phyloP scores from a whole-genome alignment of 2,888 invertebrate species.

The Drosophila dives region DNA sequence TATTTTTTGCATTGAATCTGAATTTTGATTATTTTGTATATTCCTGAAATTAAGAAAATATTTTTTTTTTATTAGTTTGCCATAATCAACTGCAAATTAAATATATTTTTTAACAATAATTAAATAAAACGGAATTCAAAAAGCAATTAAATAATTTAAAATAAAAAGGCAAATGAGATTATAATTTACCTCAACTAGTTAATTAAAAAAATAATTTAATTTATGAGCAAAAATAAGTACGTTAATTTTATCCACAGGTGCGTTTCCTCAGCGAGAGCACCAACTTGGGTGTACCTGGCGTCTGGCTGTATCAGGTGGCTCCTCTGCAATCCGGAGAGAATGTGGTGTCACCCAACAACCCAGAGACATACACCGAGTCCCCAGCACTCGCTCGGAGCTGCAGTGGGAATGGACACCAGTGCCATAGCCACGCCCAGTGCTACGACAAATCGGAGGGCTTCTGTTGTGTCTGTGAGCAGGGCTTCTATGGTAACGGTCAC shows the following conservation, averaged over 20 bases:
- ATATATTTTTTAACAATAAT: background rate
- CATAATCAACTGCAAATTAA: background rate
- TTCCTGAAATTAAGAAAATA: background rate
- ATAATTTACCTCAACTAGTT: background rate
- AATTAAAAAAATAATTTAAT: background rate
- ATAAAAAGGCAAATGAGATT: background rate
- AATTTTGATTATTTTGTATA: background rate
- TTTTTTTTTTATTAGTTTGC: no score
- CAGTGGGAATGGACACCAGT: constrained; percentile 89
- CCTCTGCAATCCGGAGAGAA: constrained; percentile 87
- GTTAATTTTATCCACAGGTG: constrained; percentile 63
- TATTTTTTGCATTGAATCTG: background rate
- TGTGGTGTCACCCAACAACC: constrained; percentile 89
- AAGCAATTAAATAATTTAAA: background rate
- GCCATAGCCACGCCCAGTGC: constrained; percentile 93
- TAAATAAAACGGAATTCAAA: background rate
- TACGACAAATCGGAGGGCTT: constrained; percentile 93
- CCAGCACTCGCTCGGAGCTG: constrained; percentile 85
- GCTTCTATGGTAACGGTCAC: constrained; percentile 96
- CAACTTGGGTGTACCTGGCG: constrained; percentile 93
- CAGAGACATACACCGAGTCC: constrained; percentile 84
- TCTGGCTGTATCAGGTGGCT: constrained; percentile 95
- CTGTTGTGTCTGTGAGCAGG: constrained; percentile 94
- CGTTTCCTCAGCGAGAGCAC: constrained; percentile 89
- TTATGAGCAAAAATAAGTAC: no score